Evolutionary conservation across 2,113 vertebrate species (phyloP), one percentile per base, ranked within the genome.

Genomic region (Lontra canadensis): DNA sequence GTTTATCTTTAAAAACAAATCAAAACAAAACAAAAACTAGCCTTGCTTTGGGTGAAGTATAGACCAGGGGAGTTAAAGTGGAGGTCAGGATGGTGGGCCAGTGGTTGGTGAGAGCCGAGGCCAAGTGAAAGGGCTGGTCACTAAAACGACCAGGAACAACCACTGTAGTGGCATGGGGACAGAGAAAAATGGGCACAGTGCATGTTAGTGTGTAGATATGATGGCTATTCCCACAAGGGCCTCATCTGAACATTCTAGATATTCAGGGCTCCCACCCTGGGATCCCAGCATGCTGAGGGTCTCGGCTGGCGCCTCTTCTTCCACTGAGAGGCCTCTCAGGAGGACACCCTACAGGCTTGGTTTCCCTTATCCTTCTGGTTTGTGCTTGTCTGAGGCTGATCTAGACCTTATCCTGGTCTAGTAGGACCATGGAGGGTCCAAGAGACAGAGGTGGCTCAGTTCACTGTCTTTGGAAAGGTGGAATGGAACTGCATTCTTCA

Each of bases 121-220:
- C n/a, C 47, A 11, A 4, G 71, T 10, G 25, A 26, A 52, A 61
- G 0, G 36, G 23, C 4, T 82, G 61, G 31, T 34, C 55, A 8
- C 39, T 6, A 7, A 31, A 71, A 26, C 42, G 26, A 9, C 17
- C 3, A 7, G 34, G 34, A 44, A 14, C 4, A 7, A 8, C 34
- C 44, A 9, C 0, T 2, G 13, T 2, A 42, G n/a, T 0, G 14
- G 52, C 11, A 29, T 3, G 0, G 17, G 63, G 34, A 39, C 2
- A 82, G 83, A 69, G 73, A 31, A 79, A 63, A 88, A 39, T 0
- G 17, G 34, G 47, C 44, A 59, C n/a, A 3, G 29, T 0, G 9
- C 7, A 49, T 0, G 0, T 47, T 7, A 18, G 39, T 14, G 0
- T 81, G 59, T 14, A 23, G 17, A 11, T 18, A 0, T 34, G 26